These are phyloP conservation scores for Stegodyphus dumicola DNA, from an alignment of 1,140 invertebrate genomes.

Conservation along the genomic window DNA sequence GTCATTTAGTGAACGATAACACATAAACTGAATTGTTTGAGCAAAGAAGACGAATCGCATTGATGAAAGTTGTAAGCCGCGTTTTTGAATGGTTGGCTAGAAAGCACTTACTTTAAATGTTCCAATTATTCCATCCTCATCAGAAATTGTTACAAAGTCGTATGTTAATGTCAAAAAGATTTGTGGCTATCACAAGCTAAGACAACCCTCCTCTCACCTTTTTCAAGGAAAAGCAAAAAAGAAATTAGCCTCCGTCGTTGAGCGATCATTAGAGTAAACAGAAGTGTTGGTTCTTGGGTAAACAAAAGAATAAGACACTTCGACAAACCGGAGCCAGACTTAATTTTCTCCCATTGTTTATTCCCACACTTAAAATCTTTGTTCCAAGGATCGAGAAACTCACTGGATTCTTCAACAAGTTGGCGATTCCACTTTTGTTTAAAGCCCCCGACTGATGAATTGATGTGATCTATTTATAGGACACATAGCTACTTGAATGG, in stretches of 20 bases:
- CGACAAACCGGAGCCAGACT: conserved; percentile 47
- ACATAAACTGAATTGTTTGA: too few species aligned
- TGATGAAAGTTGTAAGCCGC: too few species aligned
- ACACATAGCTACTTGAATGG: conserved; percentile 1
- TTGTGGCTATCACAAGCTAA: too few species aligned
- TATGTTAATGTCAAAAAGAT: too few species aligned
- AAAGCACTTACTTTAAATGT: too few species aligned
- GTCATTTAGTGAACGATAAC: too few species aligned
- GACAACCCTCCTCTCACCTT: not conserved
- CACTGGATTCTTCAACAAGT: conserved; percentile 49
- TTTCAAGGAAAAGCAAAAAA: not conserved
- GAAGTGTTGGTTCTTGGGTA: conserved; percentile 13
- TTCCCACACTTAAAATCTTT: conserved; percentile 32
- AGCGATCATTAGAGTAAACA: conserved; percentile 45
- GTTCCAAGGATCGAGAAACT: conserved; percentile 13
- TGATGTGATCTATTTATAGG: conserved; percentile 44
- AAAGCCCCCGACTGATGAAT: conserved; percentile 52
- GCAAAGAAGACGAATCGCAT: too few species aligned
- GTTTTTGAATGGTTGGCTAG: too few species aligned
- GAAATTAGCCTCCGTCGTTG: conserved; percentile 17
- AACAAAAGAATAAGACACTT: conserved; percentile 30
- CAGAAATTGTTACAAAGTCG: too few species aligned
- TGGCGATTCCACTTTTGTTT: conserved; percentile 55
- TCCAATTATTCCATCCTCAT: too few species aligned
- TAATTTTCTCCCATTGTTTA: conserved; percentile 37